Evolutionary conservation across 2,797 vertebrate genomes (phyloP).

Genomic region (Sibirionetta formosa): DNA sequence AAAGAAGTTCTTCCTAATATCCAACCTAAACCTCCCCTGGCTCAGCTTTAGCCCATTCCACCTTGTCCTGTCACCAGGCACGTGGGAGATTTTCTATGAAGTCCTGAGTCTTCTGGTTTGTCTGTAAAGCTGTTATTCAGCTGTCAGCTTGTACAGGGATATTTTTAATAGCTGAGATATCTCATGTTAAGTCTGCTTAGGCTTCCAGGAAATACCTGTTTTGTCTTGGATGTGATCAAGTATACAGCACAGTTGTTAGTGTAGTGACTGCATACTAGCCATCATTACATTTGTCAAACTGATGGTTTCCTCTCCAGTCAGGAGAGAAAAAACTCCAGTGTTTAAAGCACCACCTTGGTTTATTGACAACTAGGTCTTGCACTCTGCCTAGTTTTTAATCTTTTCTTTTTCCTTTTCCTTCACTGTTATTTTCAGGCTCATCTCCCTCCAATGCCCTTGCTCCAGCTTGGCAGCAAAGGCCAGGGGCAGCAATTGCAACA

Average conservation of each 20-base stretch:
- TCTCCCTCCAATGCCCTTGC: not conserved
- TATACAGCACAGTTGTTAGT: fast-evolving
- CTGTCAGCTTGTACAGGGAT: not conserved
- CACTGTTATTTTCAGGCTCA: not conserved
- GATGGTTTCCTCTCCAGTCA: not conserved
- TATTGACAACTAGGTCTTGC: not conserved
- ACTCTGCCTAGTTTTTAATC: not conserved
- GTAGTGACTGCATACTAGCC: not conserved
- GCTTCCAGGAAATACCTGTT: not conserved
- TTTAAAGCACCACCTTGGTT: not conserved
- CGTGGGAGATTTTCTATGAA: not conserved
- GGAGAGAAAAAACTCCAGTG: fast-evolving
- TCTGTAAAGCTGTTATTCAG: not conserved
- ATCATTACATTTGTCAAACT: not conserved
- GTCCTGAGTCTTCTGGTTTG: not conserved
- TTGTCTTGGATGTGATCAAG: not conserved
- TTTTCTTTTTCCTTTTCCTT: not conserved
- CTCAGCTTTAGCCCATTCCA: too few species aligned
- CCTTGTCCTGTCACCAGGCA: too few species aligned
- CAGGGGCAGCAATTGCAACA: not conserved
- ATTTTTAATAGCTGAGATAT: constrained; percentile 6
- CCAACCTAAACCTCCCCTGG: too few species aligned
- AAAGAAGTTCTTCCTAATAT: too few species aligned
- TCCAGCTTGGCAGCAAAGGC: not conserved
- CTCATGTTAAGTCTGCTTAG: not conserved